Evolutionary conservation across 2,888 invertebrate species (phyloP).

Genomic region (Clistopyga incitator): DNA sequence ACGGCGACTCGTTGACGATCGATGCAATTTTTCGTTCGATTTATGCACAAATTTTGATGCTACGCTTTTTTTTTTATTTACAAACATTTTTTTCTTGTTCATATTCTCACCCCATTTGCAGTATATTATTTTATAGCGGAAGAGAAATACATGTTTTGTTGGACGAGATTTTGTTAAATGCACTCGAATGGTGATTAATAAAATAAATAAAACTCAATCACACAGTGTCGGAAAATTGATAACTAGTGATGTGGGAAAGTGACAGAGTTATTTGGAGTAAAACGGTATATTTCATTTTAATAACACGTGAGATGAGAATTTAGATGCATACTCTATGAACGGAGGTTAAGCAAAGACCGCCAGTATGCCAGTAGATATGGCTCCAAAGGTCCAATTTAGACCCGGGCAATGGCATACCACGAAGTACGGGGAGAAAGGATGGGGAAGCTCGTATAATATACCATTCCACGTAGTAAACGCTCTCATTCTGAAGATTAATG

Average conservation of each 20-base stretch:
- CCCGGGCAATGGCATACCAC: constrained; percentile 12
- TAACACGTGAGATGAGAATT: not conserved
- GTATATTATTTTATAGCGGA: too few relatives aligned
- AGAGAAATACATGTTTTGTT: too few relatives aligned
- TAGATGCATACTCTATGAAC: not conserved
- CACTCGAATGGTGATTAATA: too few relatives aligned
- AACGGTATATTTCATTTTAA: not conserved
- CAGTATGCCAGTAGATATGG: not conserved
- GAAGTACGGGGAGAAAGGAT: not conserved
- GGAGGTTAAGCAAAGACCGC: not conserved
- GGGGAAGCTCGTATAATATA: constrained; percentile 21
- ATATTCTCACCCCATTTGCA: too few relatives aligned
- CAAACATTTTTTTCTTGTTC: too few relatives aligned
- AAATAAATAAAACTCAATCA: not conserved
- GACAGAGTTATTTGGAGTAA: not conserved
- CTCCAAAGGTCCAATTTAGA: not conserved
- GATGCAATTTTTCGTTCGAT: too few relatives aligned
- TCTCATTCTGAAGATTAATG: constrained; percentile 38
- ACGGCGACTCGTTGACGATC: too few relatives aligned
- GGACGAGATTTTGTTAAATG: too few relatives aligned
- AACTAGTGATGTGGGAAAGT: not conserved
- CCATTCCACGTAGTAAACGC: not conserved
- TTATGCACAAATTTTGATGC: too few relatives aligned
- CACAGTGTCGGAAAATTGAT: not conserved
- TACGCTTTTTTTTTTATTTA: too few relatives aligned